These are phyloP conservation scores for Eulacestoma nigropectus DNA, from an alignment of 2,113 vertebrate genomes.

Conservation along the genomic window DNA sequence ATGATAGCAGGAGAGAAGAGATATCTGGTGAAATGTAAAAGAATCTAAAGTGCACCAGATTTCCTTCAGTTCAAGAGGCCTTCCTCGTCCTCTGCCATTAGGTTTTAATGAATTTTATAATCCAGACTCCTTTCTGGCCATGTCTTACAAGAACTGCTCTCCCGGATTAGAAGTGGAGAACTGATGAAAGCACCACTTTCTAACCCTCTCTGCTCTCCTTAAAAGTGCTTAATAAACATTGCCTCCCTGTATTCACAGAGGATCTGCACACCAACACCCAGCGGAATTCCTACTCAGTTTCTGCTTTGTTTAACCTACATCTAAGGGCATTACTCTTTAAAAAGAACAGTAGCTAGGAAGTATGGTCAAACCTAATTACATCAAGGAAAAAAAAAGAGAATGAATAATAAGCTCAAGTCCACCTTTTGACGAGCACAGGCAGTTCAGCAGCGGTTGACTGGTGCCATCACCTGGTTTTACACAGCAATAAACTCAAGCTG, in stretches of 20 bases:
- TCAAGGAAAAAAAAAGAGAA: not conserved
- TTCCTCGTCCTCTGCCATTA: not conserved
- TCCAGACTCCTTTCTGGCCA: not conserved
- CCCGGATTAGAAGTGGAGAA: not conserved
- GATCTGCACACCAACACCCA: not conserved
- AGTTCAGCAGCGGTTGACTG: not conserved
- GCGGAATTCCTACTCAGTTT: not conserved
- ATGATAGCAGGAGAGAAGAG: not conserved
- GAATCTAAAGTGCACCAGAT: not conserved
- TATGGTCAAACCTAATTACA: slow-evolving; percentile 11
- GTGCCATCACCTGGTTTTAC: slow-evolving; percentile 54
- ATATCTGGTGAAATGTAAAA: not conserved
- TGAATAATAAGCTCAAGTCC: not conserved
- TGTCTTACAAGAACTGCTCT: not conserved
- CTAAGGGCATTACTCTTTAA: not conserved
- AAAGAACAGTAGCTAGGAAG: not conserved
- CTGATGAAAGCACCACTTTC: not conserved
- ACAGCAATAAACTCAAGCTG: not conserved
- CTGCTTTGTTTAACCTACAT: slow-evolving; percentile 39
- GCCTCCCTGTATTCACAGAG: not conserved
- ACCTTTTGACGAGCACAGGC: not conserved
- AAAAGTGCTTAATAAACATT: not conserved
- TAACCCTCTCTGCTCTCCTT: not conserved
- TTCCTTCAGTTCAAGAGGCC: not conserved
- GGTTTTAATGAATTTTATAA: not conserved